phyloP scores from a whole-genome alignment of 2,888 invertebrate species.

The Sarcophaga variegata region DNA sequence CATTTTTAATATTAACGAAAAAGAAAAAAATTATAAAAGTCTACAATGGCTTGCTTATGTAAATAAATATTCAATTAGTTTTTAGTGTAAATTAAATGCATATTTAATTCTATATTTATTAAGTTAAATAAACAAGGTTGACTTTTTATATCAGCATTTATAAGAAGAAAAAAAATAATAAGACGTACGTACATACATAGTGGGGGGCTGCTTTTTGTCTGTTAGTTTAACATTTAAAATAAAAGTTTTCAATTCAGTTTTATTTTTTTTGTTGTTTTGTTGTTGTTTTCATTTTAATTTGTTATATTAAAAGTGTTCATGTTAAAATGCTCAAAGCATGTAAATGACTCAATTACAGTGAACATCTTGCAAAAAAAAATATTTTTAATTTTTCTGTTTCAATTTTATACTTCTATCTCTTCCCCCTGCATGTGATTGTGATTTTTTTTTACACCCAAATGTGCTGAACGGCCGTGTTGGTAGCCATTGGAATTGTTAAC shows the following conservation, averaged over 20 bases:
- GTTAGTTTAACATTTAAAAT: background rate
- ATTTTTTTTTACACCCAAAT: background rate
- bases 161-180: background rate
- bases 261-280: too few relatives aligned
- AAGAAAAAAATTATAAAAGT: background rate
- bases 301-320: background rate
- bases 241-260: background rate
- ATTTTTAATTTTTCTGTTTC: constrained; percentile 22
- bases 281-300: too few relatives aligned
- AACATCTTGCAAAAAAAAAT: constrained; percentile 37
- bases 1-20: constrained; percentile 8
- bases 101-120: constrained; percentile 10
- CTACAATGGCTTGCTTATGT: background rate
- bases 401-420: background rate
- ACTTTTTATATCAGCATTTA: constrained; percentile 10
- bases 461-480: too few relatives aligned
- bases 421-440: background rate
- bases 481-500: constrained; percentile 75
- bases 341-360: constrained; percentile 59
- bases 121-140: constrained; percentile 30
- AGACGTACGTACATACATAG: too few relatives aligned
- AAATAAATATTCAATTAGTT: background rate
- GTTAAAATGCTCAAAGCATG: constrained; percentile 57
- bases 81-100: constrained; percentile 10
- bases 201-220: background rate